Conservation (phyloP, 1,140 invertebrate genomes). For the Heliconius himera region DNA sequence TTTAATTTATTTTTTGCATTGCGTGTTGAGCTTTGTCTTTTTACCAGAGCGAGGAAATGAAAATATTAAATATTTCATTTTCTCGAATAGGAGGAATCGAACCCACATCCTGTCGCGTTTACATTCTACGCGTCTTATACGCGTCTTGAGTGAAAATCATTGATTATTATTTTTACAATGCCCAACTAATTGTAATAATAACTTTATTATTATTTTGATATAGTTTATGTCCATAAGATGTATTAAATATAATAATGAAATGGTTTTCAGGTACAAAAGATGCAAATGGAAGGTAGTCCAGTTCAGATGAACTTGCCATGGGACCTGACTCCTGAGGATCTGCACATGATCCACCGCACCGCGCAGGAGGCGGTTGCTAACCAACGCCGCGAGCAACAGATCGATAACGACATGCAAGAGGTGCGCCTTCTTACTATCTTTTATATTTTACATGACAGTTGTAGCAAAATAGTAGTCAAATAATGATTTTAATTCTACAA, state of each 20-base stretch:
- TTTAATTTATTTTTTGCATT: neutral
- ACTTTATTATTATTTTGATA: neutral
- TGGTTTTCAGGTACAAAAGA: constrained; percentile 58
- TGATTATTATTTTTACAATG: too few species aligned
- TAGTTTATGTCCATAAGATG: neutral
- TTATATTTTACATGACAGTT: neutral
- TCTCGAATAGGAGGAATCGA: too few species aligned
- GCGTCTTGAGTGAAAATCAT: too few species aligned
- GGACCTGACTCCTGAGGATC: constrained; percentile 83
- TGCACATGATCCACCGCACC: constrained; percentile 82
- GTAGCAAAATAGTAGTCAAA: too few species aligned
- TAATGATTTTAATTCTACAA: too few species aligned
- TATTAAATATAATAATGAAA: neutral
- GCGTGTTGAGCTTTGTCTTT: too few species aligned
- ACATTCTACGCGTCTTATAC: too few species aligned
- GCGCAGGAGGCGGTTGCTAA: constrained; percentile 75
- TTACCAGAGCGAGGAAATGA: too few species aligned
- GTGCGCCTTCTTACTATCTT: neutral
- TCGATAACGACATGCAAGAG: constrained; percentile 77
- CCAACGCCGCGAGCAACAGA: constrained; percentile 75
- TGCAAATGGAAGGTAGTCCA: constrained; percentile 63
- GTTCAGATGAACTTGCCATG: constrained; percentile 72
- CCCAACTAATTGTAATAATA: too few species aligned
- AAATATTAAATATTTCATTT: too few species aligned
- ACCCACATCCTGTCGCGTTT: too few species aligned